Base-by-base conservation (phyloP, 2,113 vertebrate species). In the Pseudonaja textilis region DNA sequence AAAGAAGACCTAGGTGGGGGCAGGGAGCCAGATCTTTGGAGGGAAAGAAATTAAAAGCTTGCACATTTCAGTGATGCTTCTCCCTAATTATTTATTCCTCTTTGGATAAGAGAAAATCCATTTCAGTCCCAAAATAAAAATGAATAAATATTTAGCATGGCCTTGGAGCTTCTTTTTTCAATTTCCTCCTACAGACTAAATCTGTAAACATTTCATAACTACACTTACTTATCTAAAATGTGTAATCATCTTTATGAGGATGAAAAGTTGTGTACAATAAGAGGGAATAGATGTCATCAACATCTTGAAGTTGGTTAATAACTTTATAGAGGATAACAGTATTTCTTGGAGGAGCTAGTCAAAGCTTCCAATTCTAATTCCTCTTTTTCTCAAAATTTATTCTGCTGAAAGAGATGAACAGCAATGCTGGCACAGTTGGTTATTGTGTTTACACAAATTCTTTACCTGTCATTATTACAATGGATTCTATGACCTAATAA, bases 361-460 rank as follows among this genome's bases (percentile, higher is more conserved):
- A 0, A 12, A 54, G 22, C 59, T 42, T 90, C 39, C 20, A 3
- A 12, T 87, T 93, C 59, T 56, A 18, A 26, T 0, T 0, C 92
- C 26, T 96, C 93, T 92, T 18, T 91, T 93, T 91, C 34, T 8
- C n/a, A 94, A 5, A 61, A 57, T 47, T 14, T 90, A 81, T 12
- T 42, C 87, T 42, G 0, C 55, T 25, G 93, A 95, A 94, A 54
- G 29, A 91, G 5, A 55, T 23, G 55, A 93, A 86, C 54, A 55
- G 1, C 18, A 74, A 47, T 89, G 64, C 85, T 39, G 14, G 16
- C 42, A 29, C 14, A 18, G 29, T 85, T 34, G 85, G 61, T 34
- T 34, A 90, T 93, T 34, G 25, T 47, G 39, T 81, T 89, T 55
- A 85, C 29, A 14, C 56, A 89, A 22, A 26, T 88, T 25, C 34